Conservation (phyloP, 2,797 vertebrate genomes). For the Enteromius anoplus region DNA sequence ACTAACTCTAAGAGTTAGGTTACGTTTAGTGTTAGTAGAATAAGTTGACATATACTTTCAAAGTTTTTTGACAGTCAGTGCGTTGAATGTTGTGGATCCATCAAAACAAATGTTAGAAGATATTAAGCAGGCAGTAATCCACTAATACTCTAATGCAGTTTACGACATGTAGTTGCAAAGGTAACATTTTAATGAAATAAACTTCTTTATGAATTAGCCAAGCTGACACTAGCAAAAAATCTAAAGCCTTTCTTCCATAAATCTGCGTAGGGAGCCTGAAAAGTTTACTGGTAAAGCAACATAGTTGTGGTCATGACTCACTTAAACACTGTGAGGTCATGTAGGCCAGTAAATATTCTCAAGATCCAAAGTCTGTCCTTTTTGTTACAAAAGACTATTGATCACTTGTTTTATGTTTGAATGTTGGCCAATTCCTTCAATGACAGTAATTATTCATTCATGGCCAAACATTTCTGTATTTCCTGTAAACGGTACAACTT, state of each 20-base stretch:
- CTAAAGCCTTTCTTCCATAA: conserved; percentile 25
- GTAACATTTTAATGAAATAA: background rate
- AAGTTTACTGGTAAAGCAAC: conserved; percentile 1
- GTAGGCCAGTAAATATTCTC: background rate
- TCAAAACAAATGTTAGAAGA: no score
- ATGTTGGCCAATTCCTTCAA: background rate
- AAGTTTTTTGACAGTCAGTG: no score
- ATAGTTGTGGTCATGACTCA: conserved; percentile 32
- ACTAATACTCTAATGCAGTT: no score
- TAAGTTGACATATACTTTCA: no score
- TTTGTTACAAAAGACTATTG: background rate
- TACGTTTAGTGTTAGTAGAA: no score
- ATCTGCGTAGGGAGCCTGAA: background rate
- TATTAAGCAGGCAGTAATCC: no score
- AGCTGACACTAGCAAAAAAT: background rate
- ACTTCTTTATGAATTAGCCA: background rate
- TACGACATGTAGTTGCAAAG: no score
- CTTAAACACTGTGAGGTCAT: background rate
- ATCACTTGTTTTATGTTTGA: conserved; percentile 15
- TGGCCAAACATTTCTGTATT: background rate
- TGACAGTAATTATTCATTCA: background rate
- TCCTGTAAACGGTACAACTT: background rate
- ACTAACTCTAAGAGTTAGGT: no score
- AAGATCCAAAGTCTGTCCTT: background rate
- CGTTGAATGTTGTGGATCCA: no score